A percentile compares a stretch with the other conserved stretches of the same genome.
Evolutionary conservation across 2,797 vertebrate species (phyloP).

Genomic region (Diplodus sargus): DNA sequence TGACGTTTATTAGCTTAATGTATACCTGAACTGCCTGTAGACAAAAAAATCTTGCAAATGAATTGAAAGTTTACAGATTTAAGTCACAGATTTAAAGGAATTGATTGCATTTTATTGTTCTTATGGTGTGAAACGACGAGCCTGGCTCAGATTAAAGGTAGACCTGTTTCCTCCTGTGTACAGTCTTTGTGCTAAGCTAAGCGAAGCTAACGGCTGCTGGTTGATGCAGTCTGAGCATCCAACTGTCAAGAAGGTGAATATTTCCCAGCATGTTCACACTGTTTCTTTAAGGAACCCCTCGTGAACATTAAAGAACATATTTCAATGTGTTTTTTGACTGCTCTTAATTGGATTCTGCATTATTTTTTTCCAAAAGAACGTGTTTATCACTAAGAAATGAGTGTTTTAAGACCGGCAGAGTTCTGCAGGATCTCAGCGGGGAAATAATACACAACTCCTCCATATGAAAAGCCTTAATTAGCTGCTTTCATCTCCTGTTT

Average conservation of each 20-base stretch:
- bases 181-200: too few species aligned
- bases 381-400: not conserved
- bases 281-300: not conserved
- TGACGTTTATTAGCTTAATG: not conserved
- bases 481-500: conserved; percentile 22
- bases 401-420: not conserved
- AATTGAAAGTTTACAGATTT: not conserved
- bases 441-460: not conserved
- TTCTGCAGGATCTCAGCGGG: not conserved
- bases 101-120: too few species aligned
- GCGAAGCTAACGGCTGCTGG: too few species aligned
- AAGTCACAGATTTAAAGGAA: not conserved
- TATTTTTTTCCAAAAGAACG: not conserved
- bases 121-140: too few species aligned
- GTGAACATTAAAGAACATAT: not conserved
- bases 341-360: not conserved
- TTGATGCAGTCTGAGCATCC: too few species aligned
- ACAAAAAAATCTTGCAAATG: not conserved
- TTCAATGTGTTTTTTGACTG: not conserved
- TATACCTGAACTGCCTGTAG: not conserved
- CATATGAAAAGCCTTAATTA: conserved; percentile 13
- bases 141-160: too few species aligned
- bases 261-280: not conserved
- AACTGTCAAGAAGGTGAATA: too few species aligned
- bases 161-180: too few species aligned